phyloP scores from a whole-genome alignment of 2,888 invertebrate species.

The Taphrorychus bicolor region DNA sequence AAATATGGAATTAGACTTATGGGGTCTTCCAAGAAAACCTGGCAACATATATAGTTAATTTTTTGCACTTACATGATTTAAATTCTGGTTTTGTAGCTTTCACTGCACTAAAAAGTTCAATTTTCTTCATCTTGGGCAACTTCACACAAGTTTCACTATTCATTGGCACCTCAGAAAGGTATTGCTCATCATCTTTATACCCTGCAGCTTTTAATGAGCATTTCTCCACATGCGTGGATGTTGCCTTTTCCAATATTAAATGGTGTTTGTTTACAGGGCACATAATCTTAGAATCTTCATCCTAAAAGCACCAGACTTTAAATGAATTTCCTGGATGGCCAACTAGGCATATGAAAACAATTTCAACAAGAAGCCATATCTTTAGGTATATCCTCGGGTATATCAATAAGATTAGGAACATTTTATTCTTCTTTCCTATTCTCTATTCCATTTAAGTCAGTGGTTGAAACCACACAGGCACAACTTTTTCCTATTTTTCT shows the following conservation, averaged over 20 bases:
- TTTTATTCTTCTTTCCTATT: too few species aligned
- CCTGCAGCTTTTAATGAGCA: constrained; percentile 62
- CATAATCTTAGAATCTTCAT: constrained; percentile 53
- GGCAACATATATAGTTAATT: background rate
- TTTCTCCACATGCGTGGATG: constrained; percentile 59
- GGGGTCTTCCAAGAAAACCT: too few species aligned
- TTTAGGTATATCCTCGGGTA: too few species aligned
- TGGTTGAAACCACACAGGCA: too few species aligned
- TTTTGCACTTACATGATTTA: constrained; percentile 52
- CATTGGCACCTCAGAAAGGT: constrained; percentile 59
- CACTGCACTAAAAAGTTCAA: constrained; percentile 52
- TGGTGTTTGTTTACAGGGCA: constrained; percentile 62
- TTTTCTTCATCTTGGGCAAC: constrained; percentile 58
- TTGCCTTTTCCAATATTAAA: constrained; percentile 55
- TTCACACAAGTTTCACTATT: constrained; percentile 14
- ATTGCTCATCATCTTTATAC: constrained; percentile 58
- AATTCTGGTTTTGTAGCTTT: constrained; percentile 49
- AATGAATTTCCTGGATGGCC: too few species aligned
- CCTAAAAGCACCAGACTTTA: too few species aligned
- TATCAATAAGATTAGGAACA: too few species aligned
- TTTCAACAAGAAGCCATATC: background rate
- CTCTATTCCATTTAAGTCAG: too few species aligned
- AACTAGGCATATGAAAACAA: background rate
- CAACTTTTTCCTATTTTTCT: too few species aligned
- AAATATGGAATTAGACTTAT: too few species aligned